Percentiles rank a stretch among this genome's conserved stretches.
Evolutionary conservation across 2,888 invertebrate species (phyloP).

Genomic region (Bruchidius siliquastri): DNA sequence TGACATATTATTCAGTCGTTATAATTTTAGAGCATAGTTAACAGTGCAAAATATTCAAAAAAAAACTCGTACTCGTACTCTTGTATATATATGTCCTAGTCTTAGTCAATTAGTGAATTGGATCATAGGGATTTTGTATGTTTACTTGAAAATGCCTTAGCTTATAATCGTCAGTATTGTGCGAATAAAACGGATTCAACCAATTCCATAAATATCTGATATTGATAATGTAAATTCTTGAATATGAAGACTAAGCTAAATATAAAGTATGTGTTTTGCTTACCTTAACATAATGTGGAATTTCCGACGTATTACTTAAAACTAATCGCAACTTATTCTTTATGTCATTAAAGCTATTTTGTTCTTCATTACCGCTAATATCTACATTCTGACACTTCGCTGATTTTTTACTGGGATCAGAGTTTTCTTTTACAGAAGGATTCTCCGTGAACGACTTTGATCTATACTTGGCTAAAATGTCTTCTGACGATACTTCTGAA

Average conservation of each 20-base stretch:
- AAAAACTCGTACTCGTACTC: no score
- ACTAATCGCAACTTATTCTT: conserved; percentile 89
- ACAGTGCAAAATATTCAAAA: no score
- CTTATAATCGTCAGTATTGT: no score
- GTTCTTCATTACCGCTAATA: conserved; percentile 52
- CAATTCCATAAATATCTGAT: no score
- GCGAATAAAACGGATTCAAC: no score
- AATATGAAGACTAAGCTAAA: neutral
- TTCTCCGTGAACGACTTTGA: conserved; percentile 33
- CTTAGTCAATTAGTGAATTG: no score
- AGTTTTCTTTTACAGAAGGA: conserved; percentile 29
- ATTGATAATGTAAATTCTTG: no score
- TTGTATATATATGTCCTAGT: no score
- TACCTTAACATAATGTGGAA: conserved; percentile 47
- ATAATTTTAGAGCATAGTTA: no score
- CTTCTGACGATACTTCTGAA: conserved; percentile 72
- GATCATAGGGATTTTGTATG: no score
- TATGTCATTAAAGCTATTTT: conserved; percentile 56
- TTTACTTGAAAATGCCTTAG: no score
- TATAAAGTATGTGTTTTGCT: conserved; percentile 2
- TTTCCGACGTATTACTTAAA: conserved; percentile 78
- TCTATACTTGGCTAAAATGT: conserved; percentile 92
- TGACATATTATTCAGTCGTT: no score
- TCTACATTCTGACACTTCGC: conserved; percentile 40
- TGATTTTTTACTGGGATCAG: conserved; percentile 39